Evolutionary conservation across 92 coral and sea anemone genomes (phyloP), one percentile per base, ranked within the genome.

Genomic region (Bergia puertoricense): DNA sequence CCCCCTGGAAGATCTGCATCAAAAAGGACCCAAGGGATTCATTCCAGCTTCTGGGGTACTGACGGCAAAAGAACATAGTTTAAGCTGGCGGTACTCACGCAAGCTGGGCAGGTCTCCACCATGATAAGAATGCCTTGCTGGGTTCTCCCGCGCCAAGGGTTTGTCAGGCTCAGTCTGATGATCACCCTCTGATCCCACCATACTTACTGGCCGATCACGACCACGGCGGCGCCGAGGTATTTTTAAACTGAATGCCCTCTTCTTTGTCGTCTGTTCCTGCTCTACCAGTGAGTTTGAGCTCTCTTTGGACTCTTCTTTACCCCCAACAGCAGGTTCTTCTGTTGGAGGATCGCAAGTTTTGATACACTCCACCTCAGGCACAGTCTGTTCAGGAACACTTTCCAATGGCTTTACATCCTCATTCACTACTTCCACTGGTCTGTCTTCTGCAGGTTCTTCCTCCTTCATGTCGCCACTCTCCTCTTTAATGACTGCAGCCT

Each of bases 51-150:
- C 51, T 46, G 8, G 51, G 65, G 65, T 74, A 74, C 39, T 18
- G 1, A 9, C 6, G 8, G 46, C 77, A 75, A 36, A 1, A 76
- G 0, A 76, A 41, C 4, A 39, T 13, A 4, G n/a, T 16, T 45
- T 22, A n/a, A 4, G 37, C 30, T 79, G 6, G 0, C 20, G 8
- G 30, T 51, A 90, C 96, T 92, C 67, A 93, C 96, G 91, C 77
- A 92, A 76, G 23, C 86, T 89, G 8, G 93, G 92, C 46, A 93
- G 80, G 56, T 95, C 98, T 62, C 98, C 98, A 0, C 94, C 98
- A 79, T 93, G 96, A 76, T 92, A 95, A 6, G 98, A 95, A 45
- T 93, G 95, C 77, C 96, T 90, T 39, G 87, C 93, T 11, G 91
- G 93, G 22, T 90, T 90, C 88, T 90, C 88, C 57, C 96, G 95